Percentiles rank a stretch among this genome's conserved stretches.
Evolutionary conservation across 2,888 invertebrate genomes (phyloP).

Genomic region (Lithophane semibrunnea): DNA sequence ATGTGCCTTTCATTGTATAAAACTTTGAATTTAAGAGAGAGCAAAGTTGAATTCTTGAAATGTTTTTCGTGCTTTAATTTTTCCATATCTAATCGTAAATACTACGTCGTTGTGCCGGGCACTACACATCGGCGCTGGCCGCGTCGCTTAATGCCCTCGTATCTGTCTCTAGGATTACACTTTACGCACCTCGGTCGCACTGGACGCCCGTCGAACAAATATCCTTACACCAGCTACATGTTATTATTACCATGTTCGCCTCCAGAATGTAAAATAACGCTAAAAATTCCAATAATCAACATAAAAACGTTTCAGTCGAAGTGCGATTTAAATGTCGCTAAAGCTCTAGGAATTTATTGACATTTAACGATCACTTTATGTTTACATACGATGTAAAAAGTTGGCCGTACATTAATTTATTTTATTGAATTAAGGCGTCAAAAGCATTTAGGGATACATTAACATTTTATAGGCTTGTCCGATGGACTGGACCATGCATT

Average conservation of each 20-base stretch:
- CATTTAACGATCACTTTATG: conserved; percentile 45
- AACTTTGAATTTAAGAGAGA: conserved; percentile 6
- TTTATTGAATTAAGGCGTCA: conserved; percentile 45
- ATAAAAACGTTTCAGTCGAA: conserved; percentile 42
- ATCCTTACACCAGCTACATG: conserved; percentile 50
- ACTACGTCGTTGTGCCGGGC: conserved; percentile 16
- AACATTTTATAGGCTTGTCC: conserved; percentile 31
- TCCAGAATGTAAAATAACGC: conserved; percentile 59
- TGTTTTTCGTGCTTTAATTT: conserved; percentile 5
- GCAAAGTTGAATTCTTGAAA: no score
- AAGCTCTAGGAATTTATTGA: conserved; percentile 38
- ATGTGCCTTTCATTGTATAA: neutral
- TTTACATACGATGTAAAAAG: conserved; percentile 26
- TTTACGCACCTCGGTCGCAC: conserved; percentile 73
- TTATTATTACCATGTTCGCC: conserved; percentile 61
- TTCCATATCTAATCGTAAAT: conserved; percentile 47
- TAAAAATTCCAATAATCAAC: conserved; percentile 58
- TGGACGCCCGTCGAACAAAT: conserved; percentile 65
- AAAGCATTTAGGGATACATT: conserved; percentile 35
- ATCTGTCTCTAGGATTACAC: conserved; percentile 73
- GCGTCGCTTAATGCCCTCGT: conserved; percentile 67
- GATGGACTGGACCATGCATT: conserved; percentile 19
- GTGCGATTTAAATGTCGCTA: conserved; percentile 48
- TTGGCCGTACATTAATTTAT: neutral
- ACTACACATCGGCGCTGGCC: conserved; percentile 3